These are phyloP conservation scores for Drosophila triauraria DNA, from an alignment of 1,140 invertebrate genomes.

Conservation along the genomic window DNA sequence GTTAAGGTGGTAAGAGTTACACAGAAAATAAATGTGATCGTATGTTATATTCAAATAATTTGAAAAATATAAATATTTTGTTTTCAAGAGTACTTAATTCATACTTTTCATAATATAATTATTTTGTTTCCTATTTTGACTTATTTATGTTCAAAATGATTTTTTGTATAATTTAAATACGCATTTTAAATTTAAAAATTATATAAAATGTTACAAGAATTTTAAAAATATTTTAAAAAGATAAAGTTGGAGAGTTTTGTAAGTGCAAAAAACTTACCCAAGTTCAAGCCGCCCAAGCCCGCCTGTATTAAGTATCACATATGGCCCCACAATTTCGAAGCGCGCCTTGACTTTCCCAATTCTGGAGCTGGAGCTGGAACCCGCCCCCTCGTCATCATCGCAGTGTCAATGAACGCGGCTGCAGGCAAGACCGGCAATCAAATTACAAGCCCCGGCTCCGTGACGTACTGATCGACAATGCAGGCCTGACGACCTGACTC, in stretches of 20 bases:
- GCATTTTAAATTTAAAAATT: no score
- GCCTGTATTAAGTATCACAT: not conserved
- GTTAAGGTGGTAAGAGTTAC: conserved; percentile 3
- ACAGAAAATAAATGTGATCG: not conserved
- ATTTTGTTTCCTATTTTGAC: not conserved
- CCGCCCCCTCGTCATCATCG: conserved; percentile 49
- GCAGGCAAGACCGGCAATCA: conserved; percentile 18
- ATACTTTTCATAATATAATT: not conserved
- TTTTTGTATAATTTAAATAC: not conserved
- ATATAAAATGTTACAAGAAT: not conserved
- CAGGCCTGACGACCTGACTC: conserved; percentile 7
- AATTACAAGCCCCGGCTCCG: conserved; percentile 36
- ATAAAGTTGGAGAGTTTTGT: not conserved
- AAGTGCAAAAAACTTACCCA: not conserved
- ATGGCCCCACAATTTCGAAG: conserved; percentile 3
- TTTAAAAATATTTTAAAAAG: no score
- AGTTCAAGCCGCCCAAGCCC: not conserved
- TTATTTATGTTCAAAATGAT: not conserved
- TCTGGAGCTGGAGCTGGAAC: conserved; percentile 6
- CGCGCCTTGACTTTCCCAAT: conserved; percentile 39
- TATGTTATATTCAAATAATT: no score
- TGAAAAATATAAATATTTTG: not conserved
- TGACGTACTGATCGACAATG: conserved; percentile 39
- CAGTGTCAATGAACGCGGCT: conserved; percentile 64
- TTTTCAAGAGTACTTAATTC: not conserved